These are phyloP conservation scores for Calypte anna DNA, from an alignment of 2,113 vertebrate genomes.

Conservation along the genomic window DNA sequence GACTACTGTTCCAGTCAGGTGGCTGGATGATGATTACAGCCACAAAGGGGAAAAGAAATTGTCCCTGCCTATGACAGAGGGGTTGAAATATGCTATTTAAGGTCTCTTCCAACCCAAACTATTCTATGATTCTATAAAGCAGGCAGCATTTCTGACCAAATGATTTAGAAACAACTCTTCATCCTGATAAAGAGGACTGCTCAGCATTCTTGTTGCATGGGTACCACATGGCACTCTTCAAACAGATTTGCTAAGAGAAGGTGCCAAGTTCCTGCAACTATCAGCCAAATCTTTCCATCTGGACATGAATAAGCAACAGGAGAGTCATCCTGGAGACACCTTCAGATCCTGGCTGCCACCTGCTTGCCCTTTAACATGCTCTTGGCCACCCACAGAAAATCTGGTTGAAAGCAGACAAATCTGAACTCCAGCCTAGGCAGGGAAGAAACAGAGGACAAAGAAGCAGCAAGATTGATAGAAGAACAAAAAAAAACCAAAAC, in stretches of 20 bases:
- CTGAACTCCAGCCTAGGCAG: not conserved
- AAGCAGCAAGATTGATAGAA: not conserved
- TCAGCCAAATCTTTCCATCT: conserved; percentile 58
- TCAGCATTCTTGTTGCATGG: not conserved
- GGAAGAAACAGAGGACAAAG: not conserved
- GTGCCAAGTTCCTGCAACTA: not conserved
- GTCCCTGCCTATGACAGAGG: no score
- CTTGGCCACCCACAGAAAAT: conserved; percentile 21
- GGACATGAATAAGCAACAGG: not conserved
- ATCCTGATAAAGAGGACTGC: not conserved
- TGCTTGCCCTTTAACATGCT: conserved; percentile 28
- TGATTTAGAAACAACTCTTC: not conserved
- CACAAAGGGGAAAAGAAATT: not conserved
- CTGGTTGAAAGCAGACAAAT: not conserved
- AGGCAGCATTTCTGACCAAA: not conserved
- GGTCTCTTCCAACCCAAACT: no score
- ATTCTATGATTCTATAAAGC: not conserved
- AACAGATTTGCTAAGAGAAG: conserved; percentile 24
- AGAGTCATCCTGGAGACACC: conserved; percentile 26
- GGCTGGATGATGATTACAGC: not conserved
- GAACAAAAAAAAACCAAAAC: rapidly evolving
- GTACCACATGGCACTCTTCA: not conserved
- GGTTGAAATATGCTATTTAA: no score
- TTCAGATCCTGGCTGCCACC: conserved; percentile 23
- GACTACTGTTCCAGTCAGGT: not conserved